Conservation (phyloP, 2,888 invertebrate species). For the Cordilura impudica region DNA sequence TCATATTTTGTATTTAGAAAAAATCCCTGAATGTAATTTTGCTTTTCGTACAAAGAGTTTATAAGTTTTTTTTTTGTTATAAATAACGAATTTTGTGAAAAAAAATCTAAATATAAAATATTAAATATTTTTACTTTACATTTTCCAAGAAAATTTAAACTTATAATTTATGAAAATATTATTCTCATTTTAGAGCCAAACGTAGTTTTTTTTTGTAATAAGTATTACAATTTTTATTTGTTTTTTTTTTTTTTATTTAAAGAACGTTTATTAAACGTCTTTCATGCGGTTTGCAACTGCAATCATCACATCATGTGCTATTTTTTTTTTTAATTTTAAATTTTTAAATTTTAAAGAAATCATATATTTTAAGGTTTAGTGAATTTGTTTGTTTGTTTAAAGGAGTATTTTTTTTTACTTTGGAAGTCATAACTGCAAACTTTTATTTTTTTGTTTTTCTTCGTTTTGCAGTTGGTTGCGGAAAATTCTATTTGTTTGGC, state of each 20-base stretch:
- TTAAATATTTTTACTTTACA: conserved; percentile 46
- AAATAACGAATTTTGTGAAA: conserved; percentile 30
- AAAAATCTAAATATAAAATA: conserved; percentile 29
- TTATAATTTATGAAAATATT: conserved; percentile 25
- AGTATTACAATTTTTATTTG: conserved; percentile 4
- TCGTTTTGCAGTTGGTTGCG: conserved; percentile 76
- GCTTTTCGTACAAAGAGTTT: conserved; percentile 68
- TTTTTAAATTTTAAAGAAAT: conserved; percentile 13
- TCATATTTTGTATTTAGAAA: conserved; percentile 58
- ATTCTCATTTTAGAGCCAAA: conserved; percentile 25
- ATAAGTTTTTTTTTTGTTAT: conserved; percentile 39
- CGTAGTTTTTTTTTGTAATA: conserved; percentile 6
- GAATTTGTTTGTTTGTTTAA: not conserved
- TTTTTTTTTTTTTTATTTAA: conserved; percentile 27
- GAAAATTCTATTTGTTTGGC: conserved; percentile 83
- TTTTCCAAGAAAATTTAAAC: conserved; percentile 53
- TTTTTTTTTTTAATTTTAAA: conserved; percentile 40
- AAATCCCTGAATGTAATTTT: conserved; percentile 76
- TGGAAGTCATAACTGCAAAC: conserved; percentile 70
- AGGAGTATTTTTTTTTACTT: conserved; percentile 19
- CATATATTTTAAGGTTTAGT: not conserved
- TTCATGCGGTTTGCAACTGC: conserved; percentile 73
- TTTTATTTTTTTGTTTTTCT: conserved; percentile 75
- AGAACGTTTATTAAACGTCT: conserved; percentile 52
- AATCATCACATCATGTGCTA: conserved; percentile 73